Evolutionary conservation across 2,113 vertebrate genomes (phyloP), one percentile per base, ranked within the genome.

Genomic region (Puma concolor): DNA sequence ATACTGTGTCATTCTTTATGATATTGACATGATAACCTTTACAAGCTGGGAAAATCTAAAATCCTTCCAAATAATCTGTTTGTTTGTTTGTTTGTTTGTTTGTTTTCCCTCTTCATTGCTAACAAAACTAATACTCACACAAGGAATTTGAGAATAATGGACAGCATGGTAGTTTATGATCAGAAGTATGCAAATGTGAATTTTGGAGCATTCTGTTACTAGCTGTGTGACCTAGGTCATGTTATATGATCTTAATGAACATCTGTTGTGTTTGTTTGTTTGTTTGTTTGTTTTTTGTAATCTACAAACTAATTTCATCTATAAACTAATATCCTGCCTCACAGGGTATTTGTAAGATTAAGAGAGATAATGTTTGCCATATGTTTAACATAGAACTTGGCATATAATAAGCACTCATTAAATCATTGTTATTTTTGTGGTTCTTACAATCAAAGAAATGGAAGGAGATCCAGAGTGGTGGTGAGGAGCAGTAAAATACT

Each of bases 311-410:
- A 83, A 38, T 52, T 86, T 82, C 0, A 41, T 80, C 9, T 36
- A 81, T 87, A 48, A 94, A 31, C 50, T 72, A 57, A 69, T 82
- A 54, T 86, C 0, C 9, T 17, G 12, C 15, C 8, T 50, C 31
- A 50, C 5, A 67, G 8, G 5, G 33, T 83, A 69, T 91, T 87
- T 81, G 50, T 79, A 84, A 89, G 81, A 64, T 88, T 54, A 54
- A 80, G 52, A 19, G 36, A 57, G 14, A 41, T 33, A 41, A 48
- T 48, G 1, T 72, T 93, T 87, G 57, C 16, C 63, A 5, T 79
- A 48, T 84, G 33, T 27, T 64, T 76, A 48, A 69, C 19, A 64
- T 50, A 93, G 54, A 84, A 66, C 8, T 29, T 74, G 17, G 4
- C 10, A 38, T 31, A 52, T n/a, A 13, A n/a, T 60, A 52, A 72